Conservation (phyloP, 2,113 vertebrate species). For the Osmerus mordax region DNA sequence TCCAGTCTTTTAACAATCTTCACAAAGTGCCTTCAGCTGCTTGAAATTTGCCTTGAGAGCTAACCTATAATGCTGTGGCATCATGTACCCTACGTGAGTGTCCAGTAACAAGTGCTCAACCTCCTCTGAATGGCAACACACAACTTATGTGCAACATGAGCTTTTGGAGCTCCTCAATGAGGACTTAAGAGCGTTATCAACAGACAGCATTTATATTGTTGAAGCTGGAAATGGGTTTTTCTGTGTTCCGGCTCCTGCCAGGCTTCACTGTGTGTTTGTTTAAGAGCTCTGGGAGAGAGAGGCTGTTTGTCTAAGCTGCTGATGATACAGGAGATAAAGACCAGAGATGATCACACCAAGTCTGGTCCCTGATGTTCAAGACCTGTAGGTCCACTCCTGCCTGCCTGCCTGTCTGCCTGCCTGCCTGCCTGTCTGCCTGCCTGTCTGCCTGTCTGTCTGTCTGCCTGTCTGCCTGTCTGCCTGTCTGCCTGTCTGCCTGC, state of each 20-base stretch:
- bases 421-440: not conserved
- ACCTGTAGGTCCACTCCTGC: slow-evolving; percentile 17
- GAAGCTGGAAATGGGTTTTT: not conserved
- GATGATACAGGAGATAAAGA: slow-evolving; percentile 37
- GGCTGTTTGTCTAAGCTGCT: slow-evolving; percentile 38
- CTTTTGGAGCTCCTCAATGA: not conserved
- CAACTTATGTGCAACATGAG: not conserved
- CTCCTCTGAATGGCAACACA: not conserved
- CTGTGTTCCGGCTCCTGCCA: not conserved
- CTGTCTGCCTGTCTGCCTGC: too few relatives aligned
- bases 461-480: too few relatives aligned
- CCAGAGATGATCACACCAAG: slow-evolving; percentile 10
- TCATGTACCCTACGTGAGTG: too few relatives aligned
- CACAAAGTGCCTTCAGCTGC: too few relatives aligned
- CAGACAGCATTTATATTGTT: not conserved
- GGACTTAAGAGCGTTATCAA: not conserved
- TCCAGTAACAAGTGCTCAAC: too few relatives aligned
- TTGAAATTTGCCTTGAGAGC: too few relatives aligned
- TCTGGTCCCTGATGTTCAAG: slow-evolving; percentile 7
- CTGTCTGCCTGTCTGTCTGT: not conserved
- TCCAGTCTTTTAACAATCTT: too few relatives aligned
- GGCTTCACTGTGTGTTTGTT: slow-evolving; percentile 27
- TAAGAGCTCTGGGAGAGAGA: slow-evolving; percentile 27
- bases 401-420: not conserved
- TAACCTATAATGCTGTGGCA: too few relatives aligned